phyloP scores from a whole-genome alignment of 2,797 vertebrate genomes.

The Tapirus indicus region DNA sequence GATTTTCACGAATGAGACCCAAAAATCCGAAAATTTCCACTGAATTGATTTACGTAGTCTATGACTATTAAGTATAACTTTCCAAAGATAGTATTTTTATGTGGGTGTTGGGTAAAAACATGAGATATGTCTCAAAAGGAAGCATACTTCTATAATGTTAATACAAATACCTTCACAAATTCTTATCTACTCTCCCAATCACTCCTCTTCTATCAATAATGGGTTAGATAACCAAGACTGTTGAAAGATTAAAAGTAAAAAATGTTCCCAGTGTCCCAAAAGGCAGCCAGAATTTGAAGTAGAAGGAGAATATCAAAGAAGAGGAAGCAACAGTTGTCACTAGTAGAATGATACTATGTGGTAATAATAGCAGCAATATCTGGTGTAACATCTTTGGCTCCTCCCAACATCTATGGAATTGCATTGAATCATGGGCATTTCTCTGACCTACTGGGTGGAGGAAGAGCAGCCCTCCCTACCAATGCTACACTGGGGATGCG shows the following conservation, averaged over 20 bases:
- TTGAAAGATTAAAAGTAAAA: not conserved
- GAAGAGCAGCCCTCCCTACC: not conserved
- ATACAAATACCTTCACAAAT: not conserved
- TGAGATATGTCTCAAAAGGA: not conserved
- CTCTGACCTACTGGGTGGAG: not conserved
- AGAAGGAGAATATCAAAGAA: not conserved
- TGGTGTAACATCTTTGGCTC: not conserved
- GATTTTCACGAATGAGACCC: not conserved
- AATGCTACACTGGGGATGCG: not conserved
- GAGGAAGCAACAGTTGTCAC: not conserved
- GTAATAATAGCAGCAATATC: not conserved
- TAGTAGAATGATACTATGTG: not conserved
- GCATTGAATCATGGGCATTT: not conserved
- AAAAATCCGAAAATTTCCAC: not conserved
- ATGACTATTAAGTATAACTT: not conserved
- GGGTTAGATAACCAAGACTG: not conserved
- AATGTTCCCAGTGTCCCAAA: not conserved
- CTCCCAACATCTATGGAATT: not conserved
- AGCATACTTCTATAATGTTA: not conserved
- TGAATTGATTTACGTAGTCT: not conserved
- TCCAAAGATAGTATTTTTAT: not conserved
- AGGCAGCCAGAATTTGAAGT: not conserved
- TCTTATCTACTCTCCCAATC: not conserved
- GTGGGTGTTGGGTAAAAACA: not conserved
- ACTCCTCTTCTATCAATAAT: not conserved